Evolutionary conservation across 1,140 invertebrate species (phyloP).

Genomic region (Orussus abietinus): DNA sequence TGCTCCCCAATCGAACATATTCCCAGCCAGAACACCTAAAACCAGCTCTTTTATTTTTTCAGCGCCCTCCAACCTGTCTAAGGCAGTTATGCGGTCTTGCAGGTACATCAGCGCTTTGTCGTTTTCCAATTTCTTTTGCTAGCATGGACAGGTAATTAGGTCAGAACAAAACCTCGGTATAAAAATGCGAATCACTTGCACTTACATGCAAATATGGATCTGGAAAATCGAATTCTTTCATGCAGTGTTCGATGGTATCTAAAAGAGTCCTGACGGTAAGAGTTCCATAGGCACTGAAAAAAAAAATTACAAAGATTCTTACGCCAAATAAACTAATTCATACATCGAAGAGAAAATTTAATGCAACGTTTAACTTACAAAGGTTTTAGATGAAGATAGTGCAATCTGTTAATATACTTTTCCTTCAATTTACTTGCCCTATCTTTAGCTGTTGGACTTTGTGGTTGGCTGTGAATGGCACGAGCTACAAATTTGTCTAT

Average conservation of each 20-base stretch:
- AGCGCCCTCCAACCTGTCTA: constrained; percentile 57
- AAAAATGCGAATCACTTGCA: constrained; percentile 27
- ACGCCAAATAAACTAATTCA: too few species aligned
- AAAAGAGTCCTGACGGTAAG: constrained; percentile 84
- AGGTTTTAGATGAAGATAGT: constrained; percentile 74
- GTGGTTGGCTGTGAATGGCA: constrained; percentile 73
- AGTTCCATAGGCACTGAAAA: constrained; percentile 76
- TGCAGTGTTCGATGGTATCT: constrained; percentile 87
- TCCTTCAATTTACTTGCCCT: constrained; percentile 79
- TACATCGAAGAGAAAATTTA: too few species aligned
- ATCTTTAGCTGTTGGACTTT: constrained; percentile 69
- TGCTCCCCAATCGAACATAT: constrained; percentile 97
- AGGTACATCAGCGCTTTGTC: constrained; percentile 60
- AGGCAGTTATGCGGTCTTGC: constrained; percentile 46
- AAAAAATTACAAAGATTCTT: constrained; percentile 27
- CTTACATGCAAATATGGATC: constrained; percentile 84
- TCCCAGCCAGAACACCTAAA: constrained; percentile 68
- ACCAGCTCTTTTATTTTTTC: constrained; percentile 58
- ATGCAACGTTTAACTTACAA: constrained; percentile 67
- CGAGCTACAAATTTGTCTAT: constrained; percentile 69
- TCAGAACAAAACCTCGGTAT: constrained; percentile 3
- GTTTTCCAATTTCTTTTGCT: constrained; percentile 70
- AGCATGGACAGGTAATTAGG: constrained; percentile 18
- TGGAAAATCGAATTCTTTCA: constrained; percentile 87
- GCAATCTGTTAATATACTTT: constrained; percentile 77